These are phyloP conservation scores for Criorhina ranunculi DNA, from an alignment of 2,888 invertebrate species.

Conservation along the genomic window DNA sequence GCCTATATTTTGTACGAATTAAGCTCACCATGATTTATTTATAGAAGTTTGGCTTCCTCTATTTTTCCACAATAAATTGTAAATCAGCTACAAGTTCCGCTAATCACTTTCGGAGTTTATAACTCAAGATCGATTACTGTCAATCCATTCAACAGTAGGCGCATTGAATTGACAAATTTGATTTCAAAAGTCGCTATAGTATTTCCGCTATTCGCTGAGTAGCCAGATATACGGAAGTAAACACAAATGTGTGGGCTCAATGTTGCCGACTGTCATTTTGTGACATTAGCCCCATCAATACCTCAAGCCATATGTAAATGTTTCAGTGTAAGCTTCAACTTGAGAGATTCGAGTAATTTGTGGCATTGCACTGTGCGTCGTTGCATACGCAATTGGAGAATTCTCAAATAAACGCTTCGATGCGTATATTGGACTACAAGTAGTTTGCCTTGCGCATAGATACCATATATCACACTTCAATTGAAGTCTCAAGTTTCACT, in stretches of 20 bases:
- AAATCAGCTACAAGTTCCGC: too few species aligned
- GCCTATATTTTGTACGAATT: too few species aligned
- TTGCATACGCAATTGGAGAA: constrained; percentile 14
- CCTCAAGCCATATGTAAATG: constrained; percentile 10
- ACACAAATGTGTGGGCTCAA: constrained; percentile 9
- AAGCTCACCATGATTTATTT: too few species aligned
- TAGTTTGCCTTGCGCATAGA: constrained; percentile 55
- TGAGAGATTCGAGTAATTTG: constrained; percentile 7
- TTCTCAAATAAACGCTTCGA: constrained; percentile 37
- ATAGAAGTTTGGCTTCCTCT: too few species aligned
- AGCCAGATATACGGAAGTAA: background rate
- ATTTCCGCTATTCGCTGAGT: too few species aligned
- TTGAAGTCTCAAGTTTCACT: constrained; percentile 71
- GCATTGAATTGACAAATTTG: background rate
- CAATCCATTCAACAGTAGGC: background rate
- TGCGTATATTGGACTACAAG: constrained; percentile 32
- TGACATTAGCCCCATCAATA: constrained; percentile 17
- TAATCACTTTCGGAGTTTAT: too few species aligned
- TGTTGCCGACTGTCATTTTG: constrained; percentile 3
- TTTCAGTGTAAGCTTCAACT: constrained; percentile 2
- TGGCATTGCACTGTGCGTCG: constrained; percentile 2
- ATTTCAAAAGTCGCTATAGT: background rate
- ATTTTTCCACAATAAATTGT: too few species aligned
- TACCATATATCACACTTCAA: constrained; percentile 65
- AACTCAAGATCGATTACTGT: too few species aligned